Evolutionary conservation across 2,797 vertebrate species (phyloP).

Genomic region (Tragopan temminckii): DNA sequence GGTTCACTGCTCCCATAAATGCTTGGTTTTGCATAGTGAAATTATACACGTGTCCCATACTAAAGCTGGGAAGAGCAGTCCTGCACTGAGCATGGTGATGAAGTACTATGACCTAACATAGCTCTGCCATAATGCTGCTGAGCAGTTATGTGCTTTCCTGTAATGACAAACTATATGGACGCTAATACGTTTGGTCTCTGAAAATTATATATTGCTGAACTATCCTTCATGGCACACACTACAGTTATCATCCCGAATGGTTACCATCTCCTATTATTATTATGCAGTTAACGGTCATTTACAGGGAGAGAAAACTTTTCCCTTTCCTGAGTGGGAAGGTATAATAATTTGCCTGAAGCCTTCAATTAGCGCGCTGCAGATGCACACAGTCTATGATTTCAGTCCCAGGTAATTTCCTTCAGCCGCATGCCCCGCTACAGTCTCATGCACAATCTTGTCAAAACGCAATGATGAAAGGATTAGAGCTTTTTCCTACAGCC

Average conservation of each 20-base stretch:
- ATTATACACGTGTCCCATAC: background rate
- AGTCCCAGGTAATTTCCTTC: background rate
- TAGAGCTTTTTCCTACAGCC: background rate
- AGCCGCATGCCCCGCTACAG: background rate
- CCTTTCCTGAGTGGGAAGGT: background rate
- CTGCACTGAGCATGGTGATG: background rate
- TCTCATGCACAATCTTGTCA: background rate
- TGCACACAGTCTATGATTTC: background rate
- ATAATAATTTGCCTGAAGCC: constrained; percentile 31
- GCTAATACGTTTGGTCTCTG: background rate
- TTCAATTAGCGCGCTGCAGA: background rate
- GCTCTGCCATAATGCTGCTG: background rate
- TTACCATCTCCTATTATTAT: background rate
- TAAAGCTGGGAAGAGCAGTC: background rate
- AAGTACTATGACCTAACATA: background rate
- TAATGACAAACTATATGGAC: background rate
- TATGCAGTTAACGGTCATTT: background rate
- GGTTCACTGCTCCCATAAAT: background rate
- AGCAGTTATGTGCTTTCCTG: background rate
- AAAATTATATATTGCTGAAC: background rate
- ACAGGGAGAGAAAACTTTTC: constrained; percentile 2
- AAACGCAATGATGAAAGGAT: background rate
- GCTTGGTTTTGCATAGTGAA: background rate
- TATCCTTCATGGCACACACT: background rate
- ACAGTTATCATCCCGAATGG: background rate